Evolutionary conservation across 2,888 invertebrate genomes (phyloP).

Genomic region (Terebella lapidaria): DNA sequence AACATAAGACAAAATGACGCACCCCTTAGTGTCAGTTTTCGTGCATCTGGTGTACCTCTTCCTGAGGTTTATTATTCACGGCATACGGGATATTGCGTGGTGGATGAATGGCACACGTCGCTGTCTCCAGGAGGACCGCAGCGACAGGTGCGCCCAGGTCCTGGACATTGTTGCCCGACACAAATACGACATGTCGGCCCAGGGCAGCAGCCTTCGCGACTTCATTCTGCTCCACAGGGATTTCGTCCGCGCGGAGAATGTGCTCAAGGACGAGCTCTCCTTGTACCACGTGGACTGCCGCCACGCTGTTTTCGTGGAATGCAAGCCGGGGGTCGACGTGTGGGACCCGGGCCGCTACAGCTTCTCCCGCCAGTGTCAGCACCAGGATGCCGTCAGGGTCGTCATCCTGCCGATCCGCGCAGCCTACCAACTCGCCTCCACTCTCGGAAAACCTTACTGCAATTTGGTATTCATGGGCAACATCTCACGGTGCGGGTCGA

Average conservation of each 20-base stretch:
- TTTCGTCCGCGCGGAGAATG: not conserved
- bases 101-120: not conserved
- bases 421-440: not conserved
- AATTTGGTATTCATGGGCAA: not conserved
- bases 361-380: not conserved
- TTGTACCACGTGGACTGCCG: not conserved
- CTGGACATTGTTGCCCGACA: not conserved
- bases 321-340: not conserved
- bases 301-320: not conserved
- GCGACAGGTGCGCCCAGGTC: not conserved
- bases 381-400: slow-evolving; percentile 1
- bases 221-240: not conserved
- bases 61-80: not conserved
- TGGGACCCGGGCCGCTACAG: not conserved
- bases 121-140: not conserved
- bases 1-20: slow-evolving; percentile 1
- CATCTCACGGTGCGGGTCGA: not conserved
- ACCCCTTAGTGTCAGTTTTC: not conserved
- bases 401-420: not conserved
- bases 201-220: not conserved
- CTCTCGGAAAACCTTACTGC: not conserved
- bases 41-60: not conserved
- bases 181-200: not conserved
- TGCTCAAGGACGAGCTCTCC: not conserved
- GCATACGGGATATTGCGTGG: not conserved